These are phyloP conservation scores for Stenichneumon culpator DNA, from an alignment of 2,888 invertebrate species.

Conservation along the genomic window DNA sequence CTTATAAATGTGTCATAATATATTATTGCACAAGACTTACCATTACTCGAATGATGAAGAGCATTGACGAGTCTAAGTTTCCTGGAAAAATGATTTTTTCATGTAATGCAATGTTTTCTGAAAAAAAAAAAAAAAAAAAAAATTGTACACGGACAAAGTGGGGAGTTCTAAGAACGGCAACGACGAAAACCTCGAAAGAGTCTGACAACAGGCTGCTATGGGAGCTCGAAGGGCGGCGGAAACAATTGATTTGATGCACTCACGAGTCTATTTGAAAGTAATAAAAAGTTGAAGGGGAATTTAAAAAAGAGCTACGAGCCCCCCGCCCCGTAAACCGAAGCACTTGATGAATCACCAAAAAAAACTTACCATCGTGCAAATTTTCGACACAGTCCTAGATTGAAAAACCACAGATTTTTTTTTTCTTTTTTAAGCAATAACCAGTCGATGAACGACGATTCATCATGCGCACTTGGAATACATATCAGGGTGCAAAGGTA, in stretches of 20 bases:
- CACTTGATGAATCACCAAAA: slow-evolving; percentile 19
- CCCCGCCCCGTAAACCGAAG: slow-evolving; percentile 15
- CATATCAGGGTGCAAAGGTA: slow-evolving; percentile 5
- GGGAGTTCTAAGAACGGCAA: background rate
- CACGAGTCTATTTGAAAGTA: background rate
- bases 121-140: background rate
- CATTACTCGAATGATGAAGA: slow-evolving; percentile 29
- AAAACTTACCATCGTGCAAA: slow-evolving; percentile 57
- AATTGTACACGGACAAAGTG: background rate
- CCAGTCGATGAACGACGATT: slow-evolving; percentile 53
- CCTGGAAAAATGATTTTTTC: slow-evolving; percentile 62
- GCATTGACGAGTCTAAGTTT: slow-evolving; percentile 29
- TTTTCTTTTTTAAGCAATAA: background rate
- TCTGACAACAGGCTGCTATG: background rate
- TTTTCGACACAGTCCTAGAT: slow-evolving; percentile 27
- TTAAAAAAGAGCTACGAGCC: slow-evolving; percentile 33
- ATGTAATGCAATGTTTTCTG: slow-evolving; percentile 44
- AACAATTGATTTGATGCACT: background rate
- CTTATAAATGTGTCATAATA: slow-evolving; percentile 27
- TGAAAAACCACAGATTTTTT: background rate
- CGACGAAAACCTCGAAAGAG: background rate
- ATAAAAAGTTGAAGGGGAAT: background rate
- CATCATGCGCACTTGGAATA: slow-evolving; percentile 36
- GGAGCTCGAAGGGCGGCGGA: background rate
- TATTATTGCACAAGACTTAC: slow-evolving; percentile 56